Base-by-base conservation (phyloP, 2,113 vertebrate genomes). In the Ciconia maguari region DNA sequence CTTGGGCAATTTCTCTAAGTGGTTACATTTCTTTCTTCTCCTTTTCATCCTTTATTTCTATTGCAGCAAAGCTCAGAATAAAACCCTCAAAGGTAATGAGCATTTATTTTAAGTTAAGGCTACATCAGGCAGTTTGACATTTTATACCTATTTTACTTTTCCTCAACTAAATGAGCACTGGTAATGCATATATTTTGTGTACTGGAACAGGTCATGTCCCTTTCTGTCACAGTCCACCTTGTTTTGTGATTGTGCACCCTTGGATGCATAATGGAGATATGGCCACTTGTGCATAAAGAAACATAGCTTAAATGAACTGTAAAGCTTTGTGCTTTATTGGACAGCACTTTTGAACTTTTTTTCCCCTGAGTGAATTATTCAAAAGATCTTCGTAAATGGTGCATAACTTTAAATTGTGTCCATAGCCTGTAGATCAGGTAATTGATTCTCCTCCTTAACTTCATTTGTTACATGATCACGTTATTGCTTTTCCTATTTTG, bases 141-240 rank as follows among this genome's bases (percentile, higher is more conserved):
- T 97, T 97, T 83, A 94, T 58, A 92, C 87, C 64, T 84, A 69
- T 90, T 95, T 95, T 94, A 97, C 64, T 90, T 87, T 87, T 96
- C 25, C 64, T 91, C 78, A 81, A 68, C 57, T 83, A 97, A 94
- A 87, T 93, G 97, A 95, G 52, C 70, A 71, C 58, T 77, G 49
- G 54, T 94, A 94, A 95, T 91, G 78, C 78, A 68, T 78, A 54
- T 58, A 81, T 94, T 94, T 94, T 93, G 74, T 96, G 91, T 95
- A 71, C 93, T 96, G 94, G 95, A 97, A 97, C 94, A 97, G 97
- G 96, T 97, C 96, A 87, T 92, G 91, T 96, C 95, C 94, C 92
- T 80, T 97, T 91, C 92, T 93, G 95, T 96, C 93, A 97, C 92
- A 97, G 89, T 96, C 94, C 93, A 95, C 97, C 91, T 97, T 97